Base-by-base conservation (phyloP, 2,797 vertebrate species). In the Eremophila alpestris region DNA sequence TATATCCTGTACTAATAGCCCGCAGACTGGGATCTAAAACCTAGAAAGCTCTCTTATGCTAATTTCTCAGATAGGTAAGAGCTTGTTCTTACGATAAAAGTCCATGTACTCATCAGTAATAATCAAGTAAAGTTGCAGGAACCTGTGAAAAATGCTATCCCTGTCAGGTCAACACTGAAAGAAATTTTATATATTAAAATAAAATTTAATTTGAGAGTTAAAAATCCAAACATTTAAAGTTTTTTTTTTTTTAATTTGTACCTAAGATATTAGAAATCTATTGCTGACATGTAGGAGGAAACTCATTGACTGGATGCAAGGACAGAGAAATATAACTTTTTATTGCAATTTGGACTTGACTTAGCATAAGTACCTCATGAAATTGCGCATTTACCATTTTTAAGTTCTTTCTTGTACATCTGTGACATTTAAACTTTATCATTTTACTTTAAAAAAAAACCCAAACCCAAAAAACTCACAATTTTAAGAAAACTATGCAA, bases 401-500 rank as follows among this genome's bases (percentile, higher is more conserved):
- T 29, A 73, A 29, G 7, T 18, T 46, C 26, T 60, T 65, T 56
- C 22, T 79, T 55, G 16, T n/a, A 45, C 6, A 6, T 51, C 9
- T 49, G 5, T 86, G 29, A 10, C 23, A n/a, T n/a, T n/a, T n/a
- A n/a, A n/a, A n/a, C n/a, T n/a, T n/a, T n/a, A n/a, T n/a, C n/a
- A n/a, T n/a, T n/a, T n/a, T n/a, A n/a, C n/a, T n/a, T n/a, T n/a
- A n/a, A n/a, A n/a, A 32, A 74, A 68, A 16, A 9, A 0, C 12
- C 40, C 8, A 38, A 38, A 0, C 0, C 1, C 2, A 3, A n/a
- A 3, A 26, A 12, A 12, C 16, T 12, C 3, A 17, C 3, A 36
- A 3, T 36, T 75, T 71, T 13, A 70, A 62, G 27, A 29, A 79
- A 58, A n/a, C 9, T 22, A 20, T 52, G 9, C 15, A 22, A 49